phyloP scores from a whole-genome alignment of 2,888 invertebrate species.

The Hesperia comma region DNA sequence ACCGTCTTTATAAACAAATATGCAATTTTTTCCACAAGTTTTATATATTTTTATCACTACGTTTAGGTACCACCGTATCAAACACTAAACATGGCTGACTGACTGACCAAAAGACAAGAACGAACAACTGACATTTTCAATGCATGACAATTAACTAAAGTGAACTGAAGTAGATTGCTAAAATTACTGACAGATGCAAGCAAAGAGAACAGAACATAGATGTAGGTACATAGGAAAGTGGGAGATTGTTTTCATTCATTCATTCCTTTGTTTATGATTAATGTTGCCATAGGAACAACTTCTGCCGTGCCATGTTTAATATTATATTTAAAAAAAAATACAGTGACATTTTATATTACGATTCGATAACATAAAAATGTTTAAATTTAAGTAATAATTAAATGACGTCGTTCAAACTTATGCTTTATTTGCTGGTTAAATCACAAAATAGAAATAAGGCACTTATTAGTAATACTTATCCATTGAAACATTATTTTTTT shows the following conservation, averaged over 20 bases:
- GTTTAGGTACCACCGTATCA: constrained; percentile 70
- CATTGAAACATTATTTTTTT: too few species aligned
- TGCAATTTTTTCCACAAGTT: constrained; percentile 63
- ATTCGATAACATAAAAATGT: too few species aligned
- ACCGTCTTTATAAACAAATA: constrained; percentile 59
- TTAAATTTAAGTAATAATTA: too few species aligned
- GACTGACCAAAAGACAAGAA: constrained; percentile 51
- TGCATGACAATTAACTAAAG: constrained; percentile 39
- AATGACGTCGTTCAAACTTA: too few species aligned
- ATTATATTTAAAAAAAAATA: too few species aligned
- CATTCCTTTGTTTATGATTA: not conserved
- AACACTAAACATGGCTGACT: constrained; percentile 83
- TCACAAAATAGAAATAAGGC: too few species aligned
- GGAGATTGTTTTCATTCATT: not conserved
- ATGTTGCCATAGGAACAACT: not conserved
- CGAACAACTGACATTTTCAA: constrained; percentile 49
- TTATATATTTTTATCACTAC: constrained; percentile 69
- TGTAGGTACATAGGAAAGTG: not conserved
- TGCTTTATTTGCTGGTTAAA: too few species aligned
- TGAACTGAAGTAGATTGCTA: constrained; percentile 35
- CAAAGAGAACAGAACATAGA: constrained; percentile 22
- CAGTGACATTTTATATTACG: too few species aligned
- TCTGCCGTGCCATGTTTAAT: not conserved
- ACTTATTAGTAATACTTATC: too few species aligned
- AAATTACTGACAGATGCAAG: constrained; percentile 38